These are phyloP conservation scores for Melieria picta DNA, from an alignment of 2,888 invertebrate species.

Conservation along the genomic window DNA sequence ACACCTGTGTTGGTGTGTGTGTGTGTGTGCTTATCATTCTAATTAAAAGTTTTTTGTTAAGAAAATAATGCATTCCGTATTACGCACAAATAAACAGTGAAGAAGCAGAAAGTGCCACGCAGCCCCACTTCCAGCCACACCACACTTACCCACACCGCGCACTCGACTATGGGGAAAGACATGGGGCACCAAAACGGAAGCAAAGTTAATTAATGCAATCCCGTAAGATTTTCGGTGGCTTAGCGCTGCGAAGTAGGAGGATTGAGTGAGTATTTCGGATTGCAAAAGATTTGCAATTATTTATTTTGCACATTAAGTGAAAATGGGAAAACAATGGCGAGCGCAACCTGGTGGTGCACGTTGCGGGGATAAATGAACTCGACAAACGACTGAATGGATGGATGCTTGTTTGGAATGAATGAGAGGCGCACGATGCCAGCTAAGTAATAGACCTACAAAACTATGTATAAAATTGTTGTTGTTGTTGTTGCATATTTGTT, in stretches of 20 bases:
- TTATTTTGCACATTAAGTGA: slow-evolving; percentile 19
- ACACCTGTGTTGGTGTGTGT: not conserved
- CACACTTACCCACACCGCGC: not conserved
- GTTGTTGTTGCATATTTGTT: no score
- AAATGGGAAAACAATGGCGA: slow-evolving; percentile 13
- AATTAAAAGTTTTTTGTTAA: slow-evolving; percentile 53
- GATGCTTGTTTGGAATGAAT: no score
- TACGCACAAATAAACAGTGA: slow-evolving; percentile 1
- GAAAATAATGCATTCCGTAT: slow-evolving; percentile 35
- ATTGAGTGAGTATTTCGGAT: slow-evolving; percentile 9
- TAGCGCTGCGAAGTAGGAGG: slow-evolving; percentile 16
- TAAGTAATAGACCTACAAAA: no score
- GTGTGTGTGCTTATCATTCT: slow-evolving; percentile 38
- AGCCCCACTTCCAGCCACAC: not conserved
- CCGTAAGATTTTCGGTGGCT: slow-evolving; percentile 23
- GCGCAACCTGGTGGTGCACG: no score
- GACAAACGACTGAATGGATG: no score
- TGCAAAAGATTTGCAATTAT: slow-evolving; percentile 27
- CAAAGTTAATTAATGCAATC: slow-evolving; percentile 48
- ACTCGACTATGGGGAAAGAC: not conserved
- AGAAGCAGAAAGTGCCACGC: not conserved
- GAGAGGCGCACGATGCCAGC: no score
- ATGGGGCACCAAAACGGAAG: not conserved
- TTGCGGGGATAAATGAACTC: no score
- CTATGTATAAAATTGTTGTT: no score